These are phyloP conservation scores for Pseudeuparius sepicola DNA, from an alignment of 2,888 invertebrate genomes.

Conservation along the genomic window DNA sequence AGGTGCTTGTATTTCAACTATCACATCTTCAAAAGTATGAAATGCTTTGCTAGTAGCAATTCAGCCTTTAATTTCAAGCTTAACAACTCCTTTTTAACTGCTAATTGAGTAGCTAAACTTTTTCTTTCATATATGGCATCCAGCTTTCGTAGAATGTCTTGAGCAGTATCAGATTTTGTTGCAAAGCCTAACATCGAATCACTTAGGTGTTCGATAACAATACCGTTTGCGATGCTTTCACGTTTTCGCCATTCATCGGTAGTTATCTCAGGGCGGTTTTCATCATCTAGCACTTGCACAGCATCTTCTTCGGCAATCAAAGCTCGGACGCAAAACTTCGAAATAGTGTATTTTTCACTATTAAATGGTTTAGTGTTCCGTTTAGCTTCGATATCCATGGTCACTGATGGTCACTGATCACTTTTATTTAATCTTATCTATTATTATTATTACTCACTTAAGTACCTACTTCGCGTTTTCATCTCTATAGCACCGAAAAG, in stretches of 20 bases:
- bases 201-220: slow-evolving; percentile 3
- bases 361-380: slow-evolving; percentile 7
- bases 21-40: background rate
- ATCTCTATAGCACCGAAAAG: too few species aligned
- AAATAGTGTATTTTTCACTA: slow-evolving; percentile 10
- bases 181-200: slow-evolving; percentile 5
- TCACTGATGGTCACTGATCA: too few species aligned
- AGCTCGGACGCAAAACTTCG: slow-evolving; percentile 3
- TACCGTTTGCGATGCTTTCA: background rate
- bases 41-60: slow-evolving; percentile 2
- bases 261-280: background rate
- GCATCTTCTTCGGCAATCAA: slow-evolving; percentile 9
- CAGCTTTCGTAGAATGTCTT: slow-evolving; percentile 8
- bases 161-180: slow-evolving; percentile 1
- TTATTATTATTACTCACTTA: too few species aligned
- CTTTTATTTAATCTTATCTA: too few species aligned
- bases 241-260: background rate
- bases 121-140: slow-evolving; percentile 22
- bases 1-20: background rate
- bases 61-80: slow-evolving; percentile 13
- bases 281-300: background rate
- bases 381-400: too few species aligned
- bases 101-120: slow-evolving; percentile 20
- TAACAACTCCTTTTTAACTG: slow-evolving; percentile 13
- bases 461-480: too few species aligned